Conservation (phyloP, 2,888 invertebrate species). For the Minunthozetes semirufus region DNA sequence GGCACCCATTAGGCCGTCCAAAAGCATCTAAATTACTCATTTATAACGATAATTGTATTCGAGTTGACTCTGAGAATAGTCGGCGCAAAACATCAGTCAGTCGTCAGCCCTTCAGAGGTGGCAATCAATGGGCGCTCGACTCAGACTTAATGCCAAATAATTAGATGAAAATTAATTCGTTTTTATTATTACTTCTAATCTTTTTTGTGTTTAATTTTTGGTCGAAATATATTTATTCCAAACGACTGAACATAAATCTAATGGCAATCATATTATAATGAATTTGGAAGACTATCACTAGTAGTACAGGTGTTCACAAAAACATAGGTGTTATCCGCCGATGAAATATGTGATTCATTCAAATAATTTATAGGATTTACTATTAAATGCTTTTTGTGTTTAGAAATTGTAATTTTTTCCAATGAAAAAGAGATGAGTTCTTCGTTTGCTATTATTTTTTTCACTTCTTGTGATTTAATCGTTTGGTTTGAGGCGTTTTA, state of each 20-base stretch:
- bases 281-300: background rate
- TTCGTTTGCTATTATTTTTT: background rate
- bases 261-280: background rate
- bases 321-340: background rate
- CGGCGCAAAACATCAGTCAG: background rate
- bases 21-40: constrained; percentile 13
- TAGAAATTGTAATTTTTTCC: background rate
- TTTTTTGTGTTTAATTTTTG: constrained; percentile 17
- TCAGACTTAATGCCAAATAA: constrained; percentile 17
- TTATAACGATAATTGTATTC: constrained; percentile 22
- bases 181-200: constrained; percentile 14
- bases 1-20: constrained; percentile 4
- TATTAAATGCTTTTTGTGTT: too few species aligned
- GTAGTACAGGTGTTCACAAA: background rate
- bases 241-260: constrained; percentile 17
- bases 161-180: constrained; percentile 6
- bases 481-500: background rate
- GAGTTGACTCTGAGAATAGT: background rate
- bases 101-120: constrained; percentile 14
- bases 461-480: constrained; percentile 6
- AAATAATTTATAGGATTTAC: background rate
- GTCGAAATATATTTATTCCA: constrained; percentile 20
- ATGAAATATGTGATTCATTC: background rate
- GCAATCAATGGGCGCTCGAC: background rate
- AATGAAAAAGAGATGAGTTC: background rate